Evolutionary conservation across 2,797 vertebrate genomes (phyloP).

Genomic region (Kryptopterus vitreolus): DNA sequence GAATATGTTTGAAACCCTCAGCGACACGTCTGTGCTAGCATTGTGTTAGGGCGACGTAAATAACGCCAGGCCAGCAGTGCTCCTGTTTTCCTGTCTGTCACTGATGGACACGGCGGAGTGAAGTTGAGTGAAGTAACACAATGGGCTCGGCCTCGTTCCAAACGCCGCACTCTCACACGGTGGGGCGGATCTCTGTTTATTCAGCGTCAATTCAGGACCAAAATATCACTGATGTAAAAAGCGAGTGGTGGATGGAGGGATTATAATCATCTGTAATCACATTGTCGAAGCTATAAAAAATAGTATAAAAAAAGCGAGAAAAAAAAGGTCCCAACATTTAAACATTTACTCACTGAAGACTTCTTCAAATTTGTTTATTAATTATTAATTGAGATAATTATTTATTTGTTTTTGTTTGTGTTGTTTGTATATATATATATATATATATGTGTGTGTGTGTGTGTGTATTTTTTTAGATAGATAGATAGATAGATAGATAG

Average conservation of each 20-base stretch:
- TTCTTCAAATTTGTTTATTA: no score
- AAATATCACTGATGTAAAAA: background rate
- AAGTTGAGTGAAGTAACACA: background rate
- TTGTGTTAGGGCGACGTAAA: background rate
- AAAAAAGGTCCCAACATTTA: no score
- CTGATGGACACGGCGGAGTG: background rate
- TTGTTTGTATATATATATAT: no score
- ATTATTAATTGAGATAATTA: no score
- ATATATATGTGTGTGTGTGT: no score
- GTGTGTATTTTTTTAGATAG: no score
- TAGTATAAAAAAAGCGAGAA: no score
- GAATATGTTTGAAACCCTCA: background rate
- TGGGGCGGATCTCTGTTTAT: no score
- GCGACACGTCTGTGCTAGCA: background rate
- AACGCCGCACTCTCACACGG: background rate
- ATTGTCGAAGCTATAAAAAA: background rate
- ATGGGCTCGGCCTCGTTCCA: background rate
- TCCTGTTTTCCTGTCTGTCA: background rate
- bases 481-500: no score
- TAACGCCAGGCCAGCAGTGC: background rate
- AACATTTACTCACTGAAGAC: no score
- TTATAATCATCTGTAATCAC: background rate
- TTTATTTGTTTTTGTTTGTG: no score
- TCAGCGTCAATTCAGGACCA: background rate
- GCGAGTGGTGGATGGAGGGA: background rate